A percentile compares a stretch with the other conserved stretches of the same genome.
phyloP scores from a whole-genome alignment of 1,140 invertebrate species.

The Eupristina koningsbergeri region DNA sequence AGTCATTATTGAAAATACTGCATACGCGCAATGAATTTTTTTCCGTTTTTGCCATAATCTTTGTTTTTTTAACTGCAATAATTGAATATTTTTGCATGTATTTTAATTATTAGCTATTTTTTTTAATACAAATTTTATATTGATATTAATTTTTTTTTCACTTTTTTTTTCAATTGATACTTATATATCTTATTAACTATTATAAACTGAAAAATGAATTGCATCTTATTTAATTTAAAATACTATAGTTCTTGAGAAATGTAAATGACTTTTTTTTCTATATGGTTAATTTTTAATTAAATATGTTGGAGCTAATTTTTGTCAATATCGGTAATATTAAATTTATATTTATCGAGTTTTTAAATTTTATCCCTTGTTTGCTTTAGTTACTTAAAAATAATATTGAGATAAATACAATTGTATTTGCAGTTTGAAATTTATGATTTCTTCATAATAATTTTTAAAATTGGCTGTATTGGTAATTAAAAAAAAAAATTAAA shows the following conservation, averaged over 20 bases:
- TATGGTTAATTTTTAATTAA: background rate
- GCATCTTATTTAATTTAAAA: too few species aligned
- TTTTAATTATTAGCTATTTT: too few species aligned
- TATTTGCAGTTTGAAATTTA: background rate
- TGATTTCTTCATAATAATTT: background rate
- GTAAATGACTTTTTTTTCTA: background rate
- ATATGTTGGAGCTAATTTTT: background rate
- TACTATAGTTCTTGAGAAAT: too few species aligned
- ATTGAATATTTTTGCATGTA: background rate
- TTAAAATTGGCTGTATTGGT: background rate
- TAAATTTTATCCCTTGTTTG: background rate
- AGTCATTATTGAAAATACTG: background rate
- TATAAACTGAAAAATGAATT: too few species aligned
- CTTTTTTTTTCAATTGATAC: too few species aligned
- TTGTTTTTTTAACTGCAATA: background rate
- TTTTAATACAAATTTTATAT: too few species aligned
- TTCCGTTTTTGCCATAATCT: background rate
- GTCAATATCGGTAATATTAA: background rate
- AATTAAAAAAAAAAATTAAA: background rate
- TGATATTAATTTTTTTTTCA: too few species aligned
- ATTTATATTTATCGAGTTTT: background rate
- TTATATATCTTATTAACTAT: too few species aligned
- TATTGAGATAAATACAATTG: background rate
- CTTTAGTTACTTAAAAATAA: background rate
- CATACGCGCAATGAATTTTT: background rate